Evolutionary conservation across 2,888 invertebrate species (phyloP), one percentile per base, ranked within the genome.

Genomic region (Cheilosia variabilis): DNA sequence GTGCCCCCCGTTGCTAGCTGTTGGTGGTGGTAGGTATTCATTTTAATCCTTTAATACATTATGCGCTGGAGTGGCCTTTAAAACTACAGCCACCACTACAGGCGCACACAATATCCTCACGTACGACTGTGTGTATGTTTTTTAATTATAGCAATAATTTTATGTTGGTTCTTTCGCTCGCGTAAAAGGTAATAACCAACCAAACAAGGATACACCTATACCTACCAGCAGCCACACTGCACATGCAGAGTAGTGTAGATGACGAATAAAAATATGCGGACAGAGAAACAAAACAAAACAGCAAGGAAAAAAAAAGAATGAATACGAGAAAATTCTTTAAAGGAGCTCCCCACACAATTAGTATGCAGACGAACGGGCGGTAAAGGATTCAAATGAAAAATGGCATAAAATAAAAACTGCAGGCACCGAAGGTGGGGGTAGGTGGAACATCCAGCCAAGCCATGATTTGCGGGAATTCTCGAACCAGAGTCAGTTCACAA

Each of bases 91-190:
- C 71, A 72, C 72, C 47, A 63, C 65, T 52, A 43, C 50, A 47
- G 13, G n/a, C 34, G 63, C 63, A 63, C 41, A 17, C 24, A 60
- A 19, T 31, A 45, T 57, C 47, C 34, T 50, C 55, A 72, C 63
- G 41, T 73, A 47, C 41, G 66, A 73, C 13, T 72, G 68, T 78
- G 43, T 83, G 41, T 66, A 62, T 65, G 31, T 76, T 76, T 69
- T 84, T 86, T 86, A 86, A 86, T 86, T 86, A 86, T 76, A 58
- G 86, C 86, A 81, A 86, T 86, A 86, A 86, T 81, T 86, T 86
- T 81, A 81, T 86, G 81, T 72, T 86, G 76, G 45, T 69, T 77
- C 68, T 62, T 60, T 63, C 50, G 17, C 72, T 72, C 81, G 72
- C 81, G 86, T 86, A 77, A 77, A 86, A 77, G 86, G 86, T 86